Percentiles rank a stretch among this genome's conserved stretches.
Evolutionary conservation across 2,888 invertebrate species (phyloP).

Genomic region (Pandemis cinnamomeana): DNA sequence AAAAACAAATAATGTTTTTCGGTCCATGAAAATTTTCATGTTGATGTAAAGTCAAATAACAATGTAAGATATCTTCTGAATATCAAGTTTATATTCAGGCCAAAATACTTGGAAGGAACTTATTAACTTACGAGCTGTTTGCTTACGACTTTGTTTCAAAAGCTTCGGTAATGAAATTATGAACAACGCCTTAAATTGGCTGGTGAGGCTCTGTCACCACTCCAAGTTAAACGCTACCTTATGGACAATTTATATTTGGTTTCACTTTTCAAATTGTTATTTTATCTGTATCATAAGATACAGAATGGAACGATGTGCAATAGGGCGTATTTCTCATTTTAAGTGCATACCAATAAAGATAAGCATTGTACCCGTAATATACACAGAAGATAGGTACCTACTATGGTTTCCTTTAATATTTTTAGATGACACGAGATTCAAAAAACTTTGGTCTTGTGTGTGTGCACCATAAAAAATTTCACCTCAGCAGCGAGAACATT

Average conservation of each 20-base stretch:
- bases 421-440: too few species aligned
- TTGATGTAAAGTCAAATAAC: constrained; percentile 4
- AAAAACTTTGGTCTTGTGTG: too few species aligned
- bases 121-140: constrained; percentile 17
- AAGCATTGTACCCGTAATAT: background rate
- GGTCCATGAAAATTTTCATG: background rate
- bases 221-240: constrained; percentile 8
- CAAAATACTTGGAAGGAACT: constrained; percentile 8
- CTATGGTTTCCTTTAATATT: too few species aligned
- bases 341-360: too few species aligned
- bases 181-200: constrained; percentile 24
- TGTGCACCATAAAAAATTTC: too few species aligned
- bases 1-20: background rate
- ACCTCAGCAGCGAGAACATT: too few species aligned
- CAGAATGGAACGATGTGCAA: background rate
- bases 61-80: background rate
- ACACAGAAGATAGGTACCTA: background rate
- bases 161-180: constrained; percentile 29
- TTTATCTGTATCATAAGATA: background rate
- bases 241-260: constrained; percentile 8
- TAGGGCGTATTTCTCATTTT: background rate
- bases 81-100: constrained; percentile 10
- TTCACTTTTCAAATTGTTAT: background rate
- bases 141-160: constrained; percentile 18
- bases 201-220: background rate